Percentiles rank a stretch among this genome's conserved stretches.
phyloP scores from a whole-genome alignment of 2,113 vertebrate species.

The Mobula birostris region DNA sequence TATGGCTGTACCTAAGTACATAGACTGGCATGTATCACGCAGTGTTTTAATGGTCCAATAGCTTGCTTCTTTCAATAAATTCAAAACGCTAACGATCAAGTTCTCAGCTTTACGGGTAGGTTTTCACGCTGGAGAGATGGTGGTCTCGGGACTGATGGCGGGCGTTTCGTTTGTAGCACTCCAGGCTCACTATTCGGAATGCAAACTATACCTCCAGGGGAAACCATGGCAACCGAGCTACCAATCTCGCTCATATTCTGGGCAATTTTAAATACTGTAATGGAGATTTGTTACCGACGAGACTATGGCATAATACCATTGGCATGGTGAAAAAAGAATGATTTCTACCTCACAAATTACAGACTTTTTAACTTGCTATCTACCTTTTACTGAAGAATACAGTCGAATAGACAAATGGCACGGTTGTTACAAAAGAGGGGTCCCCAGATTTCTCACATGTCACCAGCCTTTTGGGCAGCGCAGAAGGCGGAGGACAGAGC shows the following conservation, averaged over 20 bases:
- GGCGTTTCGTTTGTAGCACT: conserved; percentile 26
- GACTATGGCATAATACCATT: neutral
- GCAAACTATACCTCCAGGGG: neutral
- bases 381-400: neutral
- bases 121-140: neutral
- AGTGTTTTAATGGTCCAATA: neutral
- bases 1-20: neutral
- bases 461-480: neutral
- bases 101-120: neutral
- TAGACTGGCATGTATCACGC: neutral
- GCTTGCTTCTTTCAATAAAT: too few relatives aligned
- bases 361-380: neutral
- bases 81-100: neutral
- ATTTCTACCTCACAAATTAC: neutral
- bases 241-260: neutral
- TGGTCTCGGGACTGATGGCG: conserved; percentile 1
- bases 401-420: neutral
- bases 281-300: neutral
- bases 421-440: neutral
- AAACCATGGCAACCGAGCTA: conserved; percentile 18
- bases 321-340: neutral
- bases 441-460: neutral
- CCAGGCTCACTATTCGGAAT: neutral
- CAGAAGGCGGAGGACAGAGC: neutral
- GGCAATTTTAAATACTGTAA: neutral